Percentiles rank a stretch among this genome's conserved stretches.
Conservation (phyloP, 2,797 vertebrate genomes). For the Rhinophrynus dorsalis region DNA sequence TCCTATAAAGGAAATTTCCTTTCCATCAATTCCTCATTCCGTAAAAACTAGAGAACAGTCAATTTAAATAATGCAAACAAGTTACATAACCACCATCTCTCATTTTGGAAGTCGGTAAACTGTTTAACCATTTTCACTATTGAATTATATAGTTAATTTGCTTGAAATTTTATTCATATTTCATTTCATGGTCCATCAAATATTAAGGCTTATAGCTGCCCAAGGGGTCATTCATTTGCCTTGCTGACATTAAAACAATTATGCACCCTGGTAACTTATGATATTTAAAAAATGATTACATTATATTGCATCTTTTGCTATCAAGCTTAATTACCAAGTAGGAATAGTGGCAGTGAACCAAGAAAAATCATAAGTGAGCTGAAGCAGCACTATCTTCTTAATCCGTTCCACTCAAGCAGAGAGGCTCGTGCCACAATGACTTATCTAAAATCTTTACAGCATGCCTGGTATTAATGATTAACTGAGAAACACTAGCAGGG, state of each 20-base stretch:
- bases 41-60: no score
- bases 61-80: no score
- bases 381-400: slow-evolving; percentile 51
- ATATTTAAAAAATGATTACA: no score
- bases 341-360: not conserved
- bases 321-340: not conserved
- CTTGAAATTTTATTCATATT: not conserved
- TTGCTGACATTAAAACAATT: not conserved
- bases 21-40: no score
- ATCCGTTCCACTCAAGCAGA: slow-evolving; percentile 51
- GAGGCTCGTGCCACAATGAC: slow-evolving; percentile 51
- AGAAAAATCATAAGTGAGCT: slow-evolving; percentile 37
- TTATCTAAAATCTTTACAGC: slow-evolving; percentile 51
- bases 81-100: no score
- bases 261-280: not conserved
- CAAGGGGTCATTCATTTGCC: not conserved
- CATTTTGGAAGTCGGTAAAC: no score
- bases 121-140: no score
- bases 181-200: not conserved
- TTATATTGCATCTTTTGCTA: no score
- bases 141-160: not conserved
- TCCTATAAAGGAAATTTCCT: no score
- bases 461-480: slow-evolving; percentile 57
- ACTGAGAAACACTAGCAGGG: slow-evolving; percentile 18
- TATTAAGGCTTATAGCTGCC: not conserved